Evolutionary conservation across 2,888 invertebrate species (phyloP).

Genomic region (Deilephila porcellus): DNA sequence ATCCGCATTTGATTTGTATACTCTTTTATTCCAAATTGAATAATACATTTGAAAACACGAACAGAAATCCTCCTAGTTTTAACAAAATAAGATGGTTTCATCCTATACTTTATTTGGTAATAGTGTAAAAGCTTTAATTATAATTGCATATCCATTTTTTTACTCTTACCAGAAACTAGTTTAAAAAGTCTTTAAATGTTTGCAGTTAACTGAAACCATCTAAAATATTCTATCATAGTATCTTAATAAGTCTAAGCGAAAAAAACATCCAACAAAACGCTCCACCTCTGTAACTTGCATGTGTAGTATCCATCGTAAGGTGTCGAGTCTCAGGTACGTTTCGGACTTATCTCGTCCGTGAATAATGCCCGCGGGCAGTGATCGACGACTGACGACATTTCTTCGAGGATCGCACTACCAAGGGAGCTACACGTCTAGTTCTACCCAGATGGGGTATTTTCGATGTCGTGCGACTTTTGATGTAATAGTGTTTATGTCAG

Average conservation of each 20-base stretch:
- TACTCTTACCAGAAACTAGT: too few species aligned
- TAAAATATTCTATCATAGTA: neutral
- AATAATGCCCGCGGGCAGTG: constrained; percentile 68
- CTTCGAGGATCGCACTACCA: constrained; percentile 35
- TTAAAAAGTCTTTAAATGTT: too few species aligned
- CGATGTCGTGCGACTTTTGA: neutral
- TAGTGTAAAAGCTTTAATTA: too few species aligned
- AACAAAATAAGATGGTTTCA: too few species aligned
- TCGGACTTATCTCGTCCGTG: constrained; percentile 65
- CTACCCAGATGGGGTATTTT: constrained; percentile 19
- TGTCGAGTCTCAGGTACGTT: constrained; percentile 56
- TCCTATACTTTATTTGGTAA: too few species aligned
- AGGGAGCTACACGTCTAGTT: constrained; percentile 28
- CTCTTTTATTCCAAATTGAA: too few species aligned
- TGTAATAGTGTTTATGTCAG: neutral
- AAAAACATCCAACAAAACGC: constrained; percentile 31
- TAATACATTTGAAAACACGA: too few species aligned
- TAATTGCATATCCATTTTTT: too few species aligned
- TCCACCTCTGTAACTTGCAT: constrained; percentile 33
- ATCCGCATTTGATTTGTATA: too few species aligned
- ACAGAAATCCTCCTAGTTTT: too few species aligned
- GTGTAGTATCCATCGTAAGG: constrained; percentile 56
- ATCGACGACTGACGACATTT: constrained; percentile 73
- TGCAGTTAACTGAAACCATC: neutral
- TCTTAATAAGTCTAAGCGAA: too few species aligned